Evolutionary conservation across 2,797 vertebrate species (phyloP).

Genomic region (Gastrophryne carolinensis): DNA sequence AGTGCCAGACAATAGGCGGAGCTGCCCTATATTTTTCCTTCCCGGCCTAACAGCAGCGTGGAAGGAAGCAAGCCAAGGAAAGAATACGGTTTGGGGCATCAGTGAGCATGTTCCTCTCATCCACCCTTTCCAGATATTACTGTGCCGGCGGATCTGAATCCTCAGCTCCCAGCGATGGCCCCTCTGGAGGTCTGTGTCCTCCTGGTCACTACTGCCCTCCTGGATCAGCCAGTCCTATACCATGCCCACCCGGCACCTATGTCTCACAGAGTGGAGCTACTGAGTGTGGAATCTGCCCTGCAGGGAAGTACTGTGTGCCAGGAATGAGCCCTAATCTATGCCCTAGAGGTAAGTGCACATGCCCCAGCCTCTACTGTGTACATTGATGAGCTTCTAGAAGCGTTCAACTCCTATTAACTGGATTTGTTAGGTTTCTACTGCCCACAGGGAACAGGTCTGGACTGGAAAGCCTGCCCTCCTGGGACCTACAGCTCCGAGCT

Average conservation of each 20-base stretch:
- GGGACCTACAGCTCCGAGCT: conserved; percentile 75
- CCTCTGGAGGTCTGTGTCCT: conserved; percentile 75
- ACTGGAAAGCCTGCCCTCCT: conserved; percentile 74
- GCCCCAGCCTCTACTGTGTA: too few species aligned
- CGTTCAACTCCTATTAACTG: background rate
- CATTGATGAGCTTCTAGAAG: background rate
- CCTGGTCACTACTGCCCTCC: conserved; percentile 73
- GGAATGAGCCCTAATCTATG: conserved; percentile 71
- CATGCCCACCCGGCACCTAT: conserved; percentile 78
- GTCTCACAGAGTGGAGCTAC: conserved; percentile 63
- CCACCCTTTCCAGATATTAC: conserved; percentile 71
- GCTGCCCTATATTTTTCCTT: too few species aligned
- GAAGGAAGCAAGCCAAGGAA: too few species aligned
- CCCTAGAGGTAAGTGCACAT: conserved; percentile 76
- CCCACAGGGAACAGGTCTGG: conserved; percentile 71
- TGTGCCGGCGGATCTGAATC: conserved; percentile 66
- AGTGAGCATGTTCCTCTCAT: too few species aligned
- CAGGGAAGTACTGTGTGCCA: conserved; percentile 78
- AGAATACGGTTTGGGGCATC: too few species aligned
- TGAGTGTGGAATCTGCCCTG: conserved; percentile 75
- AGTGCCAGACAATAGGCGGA: too few species aligned
- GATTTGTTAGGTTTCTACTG: conserved; percentile 80
- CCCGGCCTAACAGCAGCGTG: too few species aligned
- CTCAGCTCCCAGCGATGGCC: conserved; percentile 67
- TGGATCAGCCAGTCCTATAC: conserved; percentile 67